Percentiles rank a stretch among this genome's conserved stretches.
These are phyloP conservation scores for Myopa tessellatipennis DNA, from an alignment of 2,888 invertebrate genomes.

Conservation along the genomic window DNA sequence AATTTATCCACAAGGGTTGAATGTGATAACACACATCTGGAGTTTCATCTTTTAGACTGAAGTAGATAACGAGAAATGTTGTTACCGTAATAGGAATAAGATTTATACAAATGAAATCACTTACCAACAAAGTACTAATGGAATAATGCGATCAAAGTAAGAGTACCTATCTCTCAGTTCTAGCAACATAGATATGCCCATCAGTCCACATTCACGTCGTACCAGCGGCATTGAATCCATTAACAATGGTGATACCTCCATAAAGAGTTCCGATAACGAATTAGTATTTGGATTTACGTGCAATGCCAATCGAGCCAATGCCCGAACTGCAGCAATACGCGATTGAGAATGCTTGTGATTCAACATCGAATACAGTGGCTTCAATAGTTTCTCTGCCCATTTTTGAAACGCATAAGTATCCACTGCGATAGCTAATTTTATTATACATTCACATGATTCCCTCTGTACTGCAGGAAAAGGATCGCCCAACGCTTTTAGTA, in stretches of 20 bases:
- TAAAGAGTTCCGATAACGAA: conserved; percentile 78
- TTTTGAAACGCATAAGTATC: conserved; percentile 78
- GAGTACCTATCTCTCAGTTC: conserved; percentile 88
- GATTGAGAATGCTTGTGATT: conserved; percentile 87
- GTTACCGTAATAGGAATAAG: not conserved
- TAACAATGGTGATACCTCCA: conserved; percentile 85
- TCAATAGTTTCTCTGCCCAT: conserved; percentile 79
- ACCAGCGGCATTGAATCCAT: conserved; percentile 88
- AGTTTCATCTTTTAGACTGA: conserved; percentile 82
- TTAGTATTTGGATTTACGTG: conserved; percentile 76
- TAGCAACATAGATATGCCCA: conserved; percentile 83
- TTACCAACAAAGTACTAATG: conserved; percentile 84
- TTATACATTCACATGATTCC: conserved; percentile 79
- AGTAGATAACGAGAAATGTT: not conserved
- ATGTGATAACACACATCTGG: conserved; percentile 77
- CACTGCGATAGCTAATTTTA: conserved; percentile 71
- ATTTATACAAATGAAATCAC: conserved; percentile 38
- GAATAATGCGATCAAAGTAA: conserved; percentile 86
- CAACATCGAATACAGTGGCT: conserved; percentile 79
- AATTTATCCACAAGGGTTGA: conserved; percentile 75
- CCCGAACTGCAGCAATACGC: conserved; percentile 78
- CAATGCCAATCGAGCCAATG: conserved; percentile 74
- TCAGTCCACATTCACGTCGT: conserved; percentile 79
- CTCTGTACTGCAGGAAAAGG: conserved; percentile 84
- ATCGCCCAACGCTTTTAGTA: conserved; percentile 80